A percentile compares a stretch with the other conserved stretches of the same genome.
Conservation (phyloP, 2,113 vertebrate species). For the Festucalex cinctus region DNA sequence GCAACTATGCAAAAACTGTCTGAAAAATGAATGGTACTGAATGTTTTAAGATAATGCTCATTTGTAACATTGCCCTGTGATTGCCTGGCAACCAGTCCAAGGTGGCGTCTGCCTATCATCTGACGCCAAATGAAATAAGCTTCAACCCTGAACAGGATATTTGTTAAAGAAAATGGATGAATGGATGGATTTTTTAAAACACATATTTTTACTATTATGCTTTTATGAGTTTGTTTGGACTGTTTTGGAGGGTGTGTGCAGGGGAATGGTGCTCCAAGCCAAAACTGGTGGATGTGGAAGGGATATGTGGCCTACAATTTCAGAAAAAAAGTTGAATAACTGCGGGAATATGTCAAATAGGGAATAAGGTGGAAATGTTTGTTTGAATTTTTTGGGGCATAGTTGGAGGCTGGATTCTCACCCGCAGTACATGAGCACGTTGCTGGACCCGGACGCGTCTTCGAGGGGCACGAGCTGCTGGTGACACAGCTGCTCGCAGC, state of each 20-base stretch:
- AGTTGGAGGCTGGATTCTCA: constrained; percentile 69
- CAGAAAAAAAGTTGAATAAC: neutral
- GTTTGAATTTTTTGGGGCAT: neutral
- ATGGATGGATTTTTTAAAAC: no score
- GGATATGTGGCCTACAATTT: no score
- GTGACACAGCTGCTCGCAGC: constrained; percentile 95
- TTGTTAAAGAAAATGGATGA: neutral
- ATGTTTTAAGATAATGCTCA: no score
- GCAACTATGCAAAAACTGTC: neutral
- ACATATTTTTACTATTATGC: no score
- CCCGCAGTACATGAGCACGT: constrained; percentile 98
- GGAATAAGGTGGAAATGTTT: neutral
- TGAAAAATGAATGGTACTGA: neutral
- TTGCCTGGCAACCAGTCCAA: no score
- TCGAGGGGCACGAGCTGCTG: constrained; percentile 90
- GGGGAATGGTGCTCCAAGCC: neutral
- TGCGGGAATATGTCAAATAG: neutral
- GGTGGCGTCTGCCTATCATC: no score
- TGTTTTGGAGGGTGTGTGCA: neutral
- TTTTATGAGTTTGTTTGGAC: no score
- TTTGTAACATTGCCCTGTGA: neutral
- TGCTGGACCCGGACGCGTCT: constrained; percentile 85
- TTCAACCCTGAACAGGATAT: neutral
- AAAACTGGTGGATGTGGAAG: no score
- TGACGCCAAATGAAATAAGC: neutral